phyloP scores from a whole-genome alignment of 1,140 invertebrate species.

The Zaprionus africanus region DNA sequence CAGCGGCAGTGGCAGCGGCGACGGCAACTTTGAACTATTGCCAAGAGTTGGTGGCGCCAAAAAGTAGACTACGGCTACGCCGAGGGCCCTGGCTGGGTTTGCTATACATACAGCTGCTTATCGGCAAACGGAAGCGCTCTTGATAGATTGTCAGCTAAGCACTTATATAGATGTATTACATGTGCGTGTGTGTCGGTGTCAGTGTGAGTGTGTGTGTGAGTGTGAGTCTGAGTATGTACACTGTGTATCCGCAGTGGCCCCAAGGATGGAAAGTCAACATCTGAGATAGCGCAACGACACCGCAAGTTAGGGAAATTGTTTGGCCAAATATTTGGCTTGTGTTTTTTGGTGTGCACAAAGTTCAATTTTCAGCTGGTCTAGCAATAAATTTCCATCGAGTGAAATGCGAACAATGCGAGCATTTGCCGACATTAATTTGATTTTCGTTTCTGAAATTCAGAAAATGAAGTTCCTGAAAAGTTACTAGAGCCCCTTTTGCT shows the following conservation, averaged over 20 bases:
- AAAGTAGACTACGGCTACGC: constrained; percentile 38
- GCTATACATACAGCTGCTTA: constrained; percentile 32
- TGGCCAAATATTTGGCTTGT: constrained; percentile 42
- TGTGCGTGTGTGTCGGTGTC: constrained; percentile 3
- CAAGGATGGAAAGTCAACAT: constrained; percentile 32
- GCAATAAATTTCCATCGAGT: constrained; percentile 11
- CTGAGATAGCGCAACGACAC: constrained; percentile 42
- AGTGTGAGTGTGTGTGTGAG: constrained; percentile 17
- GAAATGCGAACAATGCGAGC: not conserved
- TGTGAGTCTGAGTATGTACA: constrained; percentile 15
- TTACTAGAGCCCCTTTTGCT: too few relatives aligned
- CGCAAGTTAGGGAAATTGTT: constrained; percentile 66
- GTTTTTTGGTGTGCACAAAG: constrained; percentile 10
- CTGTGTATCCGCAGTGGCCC: constrained; percentile 26
- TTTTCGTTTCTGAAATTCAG: not conserved
- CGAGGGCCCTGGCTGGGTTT: not conserved
- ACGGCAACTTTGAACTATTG: constrained; percentile 69
- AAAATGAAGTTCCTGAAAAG: not conserved
- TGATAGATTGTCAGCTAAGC: constrained; percentile 60
- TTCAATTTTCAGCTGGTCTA: not conserved
- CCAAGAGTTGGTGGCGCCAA: constrained; percentile 65
- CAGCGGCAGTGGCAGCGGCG: constrained; percentile 6
- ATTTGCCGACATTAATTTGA: not conserved
- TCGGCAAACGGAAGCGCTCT: constrained; percentile 51
- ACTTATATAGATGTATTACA: constrained; percentile 29